A percentile compares a stretch with the other conserved stretches of the same genome.
These are phyloP conservation scores for Collichthys lucidus DNA, from an alignment of 2,113 vertebrate species.

Conservation along the genomic window DNA sequence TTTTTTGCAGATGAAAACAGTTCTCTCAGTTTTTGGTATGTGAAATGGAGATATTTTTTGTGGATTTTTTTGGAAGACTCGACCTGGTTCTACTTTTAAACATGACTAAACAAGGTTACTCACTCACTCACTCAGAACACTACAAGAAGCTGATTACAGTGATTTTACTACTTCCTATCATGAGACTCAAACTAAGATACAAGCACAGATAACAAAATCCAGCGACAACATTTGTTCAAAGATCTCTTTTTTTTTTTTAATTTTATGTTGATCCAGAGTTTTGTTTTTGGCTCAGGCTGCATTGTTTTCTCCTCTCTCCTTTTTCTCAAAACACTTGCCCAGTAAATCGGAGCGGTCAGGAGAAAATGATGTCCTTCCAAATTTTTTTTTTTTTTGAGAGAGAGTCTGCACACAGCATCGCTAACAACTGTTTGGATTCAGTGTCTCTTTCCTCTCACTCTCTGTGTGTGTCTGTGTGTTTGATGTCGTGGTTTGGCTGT, in stretches of 20 bases:
- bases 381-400: constrained; percentile 42
- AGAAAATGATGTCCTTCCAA: constrained; percentile 44
- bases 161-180: background rate
- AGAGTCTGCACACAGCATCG: constrained; percentile 54
- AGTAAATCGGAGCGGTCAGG: constrained; percentile 49
- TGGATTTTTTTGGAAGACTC: background rate
- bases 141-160: background rate
- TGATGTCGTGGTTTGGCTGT: constrained; percentile 91
- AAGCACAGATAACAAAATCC: constrained; percentile 2
- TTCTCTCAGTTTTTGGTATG: constrained; percentile 39
- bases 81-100: background rate
- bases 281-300: background rate
- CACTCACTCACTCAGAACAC: background rate
- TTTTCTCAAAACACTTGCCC: constrained; percentile 33
- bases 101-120: background rate
- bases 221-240: background rate
- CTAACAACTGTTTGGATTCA: constrained; percentile 68
- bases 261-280: constrained; percentile 17
- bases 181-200: background rate
- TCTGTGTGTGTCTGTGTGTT: constrained; percentile 83
- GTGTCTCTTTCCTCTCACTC: constrained; percentile 62
- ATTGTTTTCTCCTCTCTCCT: constrained; percentile 47
- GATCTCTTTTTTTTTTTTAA: background rate
- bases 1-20: constrained; percentile 10
- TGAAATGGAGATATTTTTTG: constrained; percentile 19